These are phyloP conservation scores for Muntiacus muntjak DNA, from an alignment of 2,113 vertebrate species.

Conservation along the genomic window DNA sequence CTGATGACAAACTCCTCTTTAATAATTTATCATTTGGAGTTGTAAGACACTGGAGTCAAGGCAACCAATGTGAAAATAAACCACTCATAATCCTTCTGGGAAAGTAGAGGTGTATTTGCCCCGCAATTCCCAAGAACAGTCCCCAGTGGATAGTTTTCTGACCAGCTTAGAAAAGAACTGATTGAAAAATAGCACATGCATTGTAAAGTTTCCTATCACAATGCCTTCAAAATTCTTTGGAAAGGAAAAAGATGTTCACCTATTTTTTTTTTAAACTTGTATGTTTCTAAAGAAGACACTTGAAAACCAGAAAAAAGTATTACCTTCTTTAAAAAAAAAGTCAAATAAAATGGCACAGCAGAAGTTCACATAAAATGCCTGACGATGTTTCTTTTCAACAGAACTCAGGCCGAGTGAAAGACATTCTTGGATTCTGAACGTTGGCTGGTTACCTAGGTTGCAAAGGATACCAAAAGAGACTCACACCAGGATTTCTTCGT, in stretches of 20 bases:
- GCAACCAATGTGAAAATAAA: background rate
- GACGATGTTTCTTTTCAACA: constrained; percentile 55
- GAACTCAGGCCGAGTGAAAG: constrained; percentile 54
- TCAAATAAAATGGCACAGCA: constrained; percentile 22
- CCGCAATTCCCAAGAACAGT: background rate
- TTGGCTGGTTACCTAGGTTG: constrained; percentile 63
- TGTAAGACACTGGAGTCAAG: background rate
- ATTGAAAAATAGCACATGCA: constrained; percentile 25
- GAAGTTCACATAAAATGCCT: constrained; percentile 40
- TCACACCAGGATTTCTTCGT: constrained; percentile 57
- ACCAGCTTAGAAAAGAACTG: constrained; percentile 43
- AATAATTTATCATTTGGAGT: constrained; percentile 27
- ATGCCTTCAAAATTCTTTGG: constrained; percentile 20
- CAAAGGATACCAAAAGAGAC: constrained; percentile 62
- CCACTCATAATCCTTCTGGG: background rate
- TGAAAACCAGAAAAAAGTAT: constrained; percentile 49
- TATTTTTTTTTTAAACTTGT: background rate
- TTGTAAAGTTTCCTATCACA: constrained; percentile 53
- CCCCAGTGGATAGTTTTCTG: constrained; percentile 34
- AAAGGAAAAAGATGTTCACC: constrained; percentile 34
- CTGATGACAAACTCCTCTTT: background rate
- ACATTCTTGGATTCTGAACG: constrained; percentile 57
- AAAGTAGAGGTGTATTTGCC: background rate
- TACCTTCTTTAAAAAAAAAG: constrained; percentile 16
- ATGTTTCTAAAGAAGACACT: constrained; percentile 33